Evolutionary conservation across 2,797 vertebrate genomes (phyloP), one percentile per base, ranked within the genome.

Genomic region (Tapirus indicus): DNA sequence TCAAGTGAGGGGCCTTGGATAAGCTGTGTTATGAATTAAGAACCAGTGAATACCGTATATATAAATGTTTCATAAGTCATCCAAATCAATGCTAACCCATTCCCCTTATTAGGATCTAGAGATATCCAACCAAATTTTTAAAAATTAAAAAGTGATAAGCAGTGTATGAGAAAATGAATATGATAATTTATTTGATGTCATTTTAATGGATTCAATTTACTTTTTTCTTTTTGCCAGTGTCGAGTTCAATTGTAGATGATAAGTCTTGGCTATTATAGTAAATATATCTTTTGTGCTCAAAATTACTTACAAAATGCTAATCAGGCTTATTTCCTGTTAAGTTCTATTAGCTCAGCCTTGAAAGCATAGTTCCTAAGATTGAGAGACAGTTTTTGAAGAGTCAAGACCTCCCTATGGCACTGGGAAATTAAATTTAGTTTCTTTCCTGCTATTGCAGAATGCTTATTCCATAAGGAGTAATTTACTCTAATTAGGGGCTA

Each of bases 401-500:
- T 95, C 93, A 92, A 96, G 97, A 94, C 91, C 93, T 98, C 97
- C 97, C 95, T 69, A 35, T 98, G 96, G 97, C 98, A 97, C 92
- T 96, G 96, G 94, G 94, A 98, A 98, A 99, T 98, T 98, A 98
- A 98, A 98, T 80, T 98, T 96, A 49, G 87, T 98, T 97, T 98
- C 98, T 98, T 98, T 96, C 69, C 89, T 96, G 86, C 97, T 98
- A 97, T 97, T 96, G 95, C 94, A 97, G 96, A 97, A 97, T 94
- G 75, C 95, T 98, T 98, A 98, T 98, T 98, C 98, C 98, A 97
- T 94, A 97, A 98, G 98, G 98, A 98, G 94, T 98, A 98, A 98
- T 99, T 98, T 98, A 91, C 94, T 97, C 82, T 98, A 98, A 98
- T 99, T 98, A 98, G 95, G 91, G 97, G 64, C 58, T 97, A 79